Base-by-base conservation (phyloP, 2,113 vertebrate species). In the Dasypus novemcinctus region DNA sequence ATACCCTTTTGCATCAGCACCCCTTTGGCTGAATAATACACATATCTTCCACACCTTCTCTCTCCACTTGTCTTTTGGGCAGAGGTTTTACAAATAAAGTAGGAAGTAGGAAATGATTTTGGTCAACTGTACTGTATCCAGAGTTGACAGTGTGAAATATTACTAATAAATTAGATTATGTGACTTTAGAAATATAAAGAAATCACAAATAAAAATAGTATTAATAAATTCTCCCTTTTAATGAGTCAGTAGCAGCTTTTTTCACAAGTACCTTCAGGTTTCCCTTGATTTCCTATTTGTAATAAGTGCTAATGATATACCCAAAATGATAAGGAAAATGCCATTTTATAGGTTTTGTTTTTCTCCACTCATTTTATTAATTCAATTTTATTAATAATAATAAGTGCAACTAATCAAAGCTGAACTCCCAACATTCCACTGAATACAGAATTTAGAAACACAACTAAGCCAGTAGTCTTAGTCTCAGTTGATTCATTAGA, bases 401-500 rank as follows among this genome's bases (percentile, higher is more conserved):
- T 25, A 75, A 54, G 43, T 0, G 66, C 18, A 74, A 13, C 31
- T 1, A 25, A 64, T 79, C 36, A n/a, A 1, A 33, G 46, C 23
- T 66, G 18, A 81, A 36, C 57, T 54, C 3, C 18, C 43, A 25
- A 43, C 25, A 57, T 63, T 23, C 36, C 20, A 29, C 7, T 52
- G n/a, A 74, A 81, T n/a, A 14, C 5, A 9, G 43, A 33, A 41
- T 13, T 59, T 23, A 75, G 33, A 49, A 74, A 20, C 6, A 36
- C 36, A 4, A 8, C 20, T 57, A 38, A 46, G 10, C 7, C 33
- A 66, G 59, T 29, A n/a, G 6, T n/a, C 69, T 86, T 29, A 23
- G 0, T 12, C 9, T 18, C 52, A 0, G 4, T 4, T 12, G 18
- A 6, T 52, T 52, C n/a, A 61, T 10, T 1, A 18, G 6, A 12